Evolutionary conservation across 2,888 invertebrate genomes (phyloP), one percentile per base, ranked within the genome.

Genomic region (Ceraclea dissimilis): DNA sequence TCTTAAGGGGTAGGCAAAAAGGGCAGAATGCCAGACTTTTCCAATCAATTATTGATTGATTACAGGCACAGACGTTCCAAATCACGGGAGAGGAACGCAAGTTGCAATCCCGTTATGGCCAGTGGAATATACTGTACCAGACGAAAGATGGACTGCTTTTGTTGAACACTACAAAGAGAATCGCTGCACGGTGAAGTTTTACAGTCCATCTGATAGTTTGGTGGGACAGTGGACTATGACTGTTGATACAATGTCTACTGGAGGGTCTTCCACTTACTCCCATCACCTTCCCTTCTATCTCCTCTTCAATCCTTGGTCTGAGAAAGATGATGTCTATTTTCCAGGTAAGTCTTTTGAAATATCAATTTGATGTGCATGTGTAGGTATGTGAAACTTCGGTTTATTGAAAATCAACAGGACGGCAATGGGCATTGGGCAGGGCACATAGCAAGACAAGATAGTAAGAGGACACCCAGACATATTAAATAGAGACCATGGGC

Each of bases 271-370:
- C 54, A 88, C 88, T 63, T 90, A 85, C 70, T 82, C 85, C n/a
- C 84, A 90, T 67, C 84, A 86, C 2, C 80, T 84, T 54, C 84
- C 85, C 16, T 81, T 94, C 61, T 93, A 88, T 67, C 72, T 95
- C 1, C 78, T 95, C 2, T 95, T 90, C 68, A 95, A 95, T 73
- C 90, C 94, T 0, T 95, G 95, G 95, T 88, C 90, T 68, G 72
- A 77, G 31, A 79, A 80, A 51, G 86, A 86, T 65, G 82, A 80
- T 64, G 82, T 83, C 6, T 82, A 80, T 43, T 8, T 16, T 43
- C 52, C 34, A 79, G 79, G 79, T n/a, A n/a, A n/a, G n/a, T n/a
- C n/a, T n/a, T n/a, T n/a, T n/a, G n/a, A n/a, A n/a, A n/a, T n/a
- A n/a, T n/a, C n/a, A n/a, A n/a, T n/a, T n/a, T n/a, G n/a, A n/a